These are phyloP conservation scores for Ancistrus triradiatus DNA, from an alignment of 2,113 vertebrate genomes.

Conservation along the genomic window DNA sequence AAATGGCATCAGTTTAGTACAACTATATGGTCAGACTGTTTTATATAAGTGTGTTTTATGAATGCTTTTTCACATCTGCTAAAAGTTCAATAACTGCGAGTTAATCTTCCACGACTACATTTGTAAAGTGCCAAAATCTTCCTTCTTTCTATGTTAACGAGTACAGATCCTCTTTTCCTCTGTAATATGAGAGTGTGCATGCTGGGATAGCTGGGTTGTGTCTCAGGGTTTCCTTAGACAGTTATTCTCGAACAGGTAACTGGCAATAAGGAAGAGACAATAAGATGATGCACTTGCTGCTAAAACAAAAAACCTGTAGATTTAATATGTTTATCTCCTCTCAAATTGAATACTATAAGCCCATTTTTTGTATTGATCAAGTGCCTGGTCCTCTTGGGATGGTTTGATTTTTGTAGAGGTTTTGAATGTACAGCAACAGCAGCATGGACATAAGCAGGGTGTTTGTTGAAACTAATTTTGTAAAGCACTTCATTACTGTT, in stretches of 20 bases:
- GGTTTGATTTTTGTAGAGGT: slow-evolving; percentile 30
- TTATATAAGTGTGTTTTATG: slow-evolving; percentile 25
- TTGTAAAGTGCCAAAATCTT: slow-evolving; percentile 45
- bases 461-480: slow-evolving; percentile 10
- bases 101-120: slow-evolving; percentile 33
- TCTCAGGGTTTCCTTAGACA: slow-evolving; percentile 46
- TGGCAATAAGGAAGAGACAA: slow-evolving; percentile 17
- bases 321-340: slow-evolving; percentile 34
- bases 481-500: slow-evolving; percentile 34
- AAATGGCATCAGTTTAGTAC: slow-evolving; percentile 47
- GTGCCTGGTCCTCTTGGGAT: slow-evolving; percentile 40
- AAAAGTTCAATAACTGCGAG: slow-evolving; percentile 34
- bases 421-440: slow-evolving; percentile 40
- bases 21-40: slow-evolving; percentile 47
- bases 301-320: slow-evolving; percentile 42
- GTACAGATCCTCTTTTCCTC: slow-evolving; percentile 24
- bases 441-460: slow-evolving; percentile 32
- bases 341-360: slow-evolving; percentile 15
- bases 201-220: slow-evolving; percentile 29
- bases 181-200: slow-evolving; percentile 26
- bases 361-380: slow-evolving; percentile 39
- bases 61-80: slow-evolving; percentile 33
- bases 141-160: slow-evolving; percentile 25
- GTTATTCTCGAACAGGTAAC: slow-evolving; percentile 41
- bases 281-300: slow-evolving; percentile 40